A percentile compares a stretch with the other conserved stretches of the same genome.
These are phyloP conservation scores for Rhinichthys osculus DNA, from an alignment of 2,797 vertebrate species.

Conservation along the genomic window DNA sequence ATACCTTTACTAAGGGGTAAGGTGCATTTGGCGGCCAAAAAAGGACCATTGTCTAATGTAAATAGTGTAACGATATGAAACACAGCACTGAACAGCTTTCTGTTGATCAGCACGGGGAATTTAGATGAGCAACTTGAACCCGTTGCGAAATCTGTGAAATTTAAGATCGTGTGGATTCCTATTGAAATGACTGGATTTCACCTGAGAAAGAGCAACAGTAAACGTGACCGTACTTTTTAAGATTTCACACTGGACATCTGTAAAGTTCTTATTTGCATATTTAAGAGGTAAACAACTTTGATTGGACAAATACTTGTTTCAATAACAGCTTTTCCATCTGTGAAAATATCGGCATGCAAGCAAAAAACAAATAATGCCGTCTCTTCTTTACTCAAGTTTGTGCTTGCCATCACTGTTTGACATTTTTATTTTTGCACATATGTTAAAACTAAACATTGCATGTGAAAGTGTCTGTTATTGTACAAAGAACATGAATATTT, in stretches of 20 bases:
- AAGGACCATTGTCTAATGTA: neutral
- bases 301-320: neutral
- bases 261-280: neutral
- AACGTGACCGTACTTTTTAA: neutral
- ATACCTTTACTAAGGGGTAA: conserved; percentile 1
- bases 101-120: neutral
- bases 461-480: neutral
- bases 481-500: conserved; percentile 24
- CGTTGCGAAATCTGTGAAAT: neutral
- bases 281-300: neutral
- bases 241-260: neutral
- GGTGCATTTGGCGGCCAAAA: neutral
- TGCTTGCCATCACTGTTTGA: conserved; percentile 9
- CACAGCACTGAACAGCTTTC: neutral
- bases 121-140: neutral
- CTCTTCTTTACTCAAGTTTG: conserved; percentile 5
- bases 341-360: neutral
- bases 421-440: conserved; percentile 9
- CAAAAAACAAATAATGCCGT: neutral
- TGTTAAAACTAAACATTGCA: conserved; percentile 24
- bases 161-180: neutral
- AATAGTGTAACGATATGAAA: neutral
- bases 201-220: neutral
- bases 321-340: conserved; percentile 23
- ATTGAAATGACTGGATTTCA: neutral